These are phyloP conservation scores for Ascaphus truei DNA, from an alignment of 2,113 vertebrate genomes.

Conservation along the genomic window DNA sequence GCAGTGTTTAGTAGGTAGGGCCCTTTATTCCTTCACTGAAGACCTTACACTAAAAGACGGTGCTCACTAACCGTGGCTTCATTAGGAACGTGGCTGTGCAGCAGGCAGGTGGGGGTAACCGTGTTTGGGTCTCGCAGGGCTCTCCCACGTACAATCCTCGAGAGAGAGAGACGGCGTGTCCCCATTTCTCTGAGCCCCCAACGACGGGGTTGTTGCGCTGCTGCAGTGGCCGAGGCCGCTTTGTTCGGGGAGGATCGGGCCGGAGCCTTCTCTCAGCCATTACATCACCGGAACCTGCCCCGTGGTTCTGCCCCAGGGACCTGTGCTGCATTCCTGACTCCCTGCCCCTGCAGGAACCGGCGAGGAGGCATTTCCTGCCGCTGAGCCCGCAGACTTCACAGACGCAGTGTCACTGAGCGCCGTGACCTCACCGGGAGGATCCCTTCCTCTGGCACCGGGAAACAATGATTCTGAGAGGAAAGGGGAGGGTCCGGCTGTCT, in stretches of 20 bases:
- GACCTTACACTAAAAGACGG: too few relatives aligned
- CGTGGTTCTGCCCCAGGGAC: too few relatives aligned
- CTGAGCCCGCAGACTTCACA: neutral
- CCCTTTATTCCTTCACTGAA: too few relatives aligned
- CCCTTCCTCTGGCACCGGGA: conserved; percentile 6
- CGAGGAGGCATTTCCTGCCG: conserved; percentile 2
- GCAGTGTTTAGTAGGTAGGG: too few relatives aligned
- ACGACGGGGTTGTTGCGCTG: neutral
- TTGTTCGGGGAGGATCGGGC: conserved; percentile 30
- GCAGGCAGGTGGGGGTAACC: too few relatives aligned
- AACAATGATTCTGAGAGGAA: neutral
- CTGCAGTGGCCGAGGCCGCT: neutral
- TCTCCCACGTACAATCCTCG: too few relatives aligned
- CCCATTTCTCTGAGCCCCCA: neutral
- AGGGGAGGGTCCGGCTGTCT: neutral
- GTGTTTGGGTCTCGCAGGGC: too few relatives aligned
- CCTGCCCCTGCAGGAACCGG: neutral
- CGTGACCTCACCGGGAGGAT: conserved; percentile 10
- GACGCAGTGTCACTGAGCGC: neutral
- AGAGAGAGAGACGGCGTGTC: neutral
- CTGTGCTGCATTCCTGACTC: neutral
- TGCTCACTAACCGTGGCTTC: too few relatives aligned
- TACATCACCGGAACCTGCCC: neutral
- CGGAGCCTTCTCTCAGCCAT: neutral
- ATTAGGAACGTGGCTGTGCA: too few relatives aligned